Base-by-base conservation (phyloP, 2,888 invertebrate species). In the Theretra japonica region DNA sequence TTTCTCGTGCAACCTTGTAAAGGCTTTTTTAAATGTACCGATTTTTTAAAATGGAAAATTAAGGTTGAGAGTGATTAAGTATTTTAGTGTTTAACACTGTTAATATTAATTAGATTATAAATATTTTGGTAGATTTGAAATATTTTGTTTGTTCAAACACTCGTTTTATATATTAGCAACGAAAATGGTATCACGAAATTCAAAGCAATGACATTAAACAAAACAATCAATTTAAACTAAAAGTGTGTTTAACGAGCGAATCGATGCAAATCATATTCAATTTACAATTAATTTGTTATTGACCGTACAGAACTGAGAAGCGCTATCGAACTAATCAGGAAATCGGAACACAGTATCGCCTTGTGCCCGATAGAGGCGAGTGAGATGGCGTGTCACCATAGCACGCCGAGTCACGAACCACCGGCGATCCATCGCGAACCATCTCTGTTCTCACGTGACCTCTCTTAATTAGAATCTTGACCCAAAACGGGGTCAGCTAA, bases 381-480 rank as follows among this genome's bases (percentile, higher is more conserved):
- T 90, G 84, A 88, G 89, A 88, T 93, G 86, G 92, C 94, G 91
- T 93, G 93, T 91, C 90, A 86, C 86, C 82, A 81, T 77, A 77
- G 83, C 86, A 84, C 82, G 88, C 86, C 82, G 86, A 86, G 89
- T 93, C 93, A 93, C 92, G 93, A 92, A 89, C 83, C 80, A 82
- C 81, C 83, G 70, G 70, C 76, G 76, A 77, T 75, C 79, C 77
- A 78, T 79, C 83, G 69, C 75, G 76, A 77, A 75, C 79, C 77
- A 77, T 78, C 82, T 82, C 84, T 80, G 83, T 88, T 89, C 89
- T 90, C 89, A 89, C 90, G 87, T 90, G 88, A 90, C 88, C 88
- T n/a, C 84, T 88, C 86, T 90, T 91, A 90, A 90, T 91, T 91
- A 88, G 88, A 86, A 89, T 87, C 86, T 86, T 78, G 79, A 79